A percentile compares a stretch with the other conserved stretches of the same genome.
phyloP scores from a whole-genome alignment of 2,888 invertebrate genomes.

The Dynastes maya region DNA sequence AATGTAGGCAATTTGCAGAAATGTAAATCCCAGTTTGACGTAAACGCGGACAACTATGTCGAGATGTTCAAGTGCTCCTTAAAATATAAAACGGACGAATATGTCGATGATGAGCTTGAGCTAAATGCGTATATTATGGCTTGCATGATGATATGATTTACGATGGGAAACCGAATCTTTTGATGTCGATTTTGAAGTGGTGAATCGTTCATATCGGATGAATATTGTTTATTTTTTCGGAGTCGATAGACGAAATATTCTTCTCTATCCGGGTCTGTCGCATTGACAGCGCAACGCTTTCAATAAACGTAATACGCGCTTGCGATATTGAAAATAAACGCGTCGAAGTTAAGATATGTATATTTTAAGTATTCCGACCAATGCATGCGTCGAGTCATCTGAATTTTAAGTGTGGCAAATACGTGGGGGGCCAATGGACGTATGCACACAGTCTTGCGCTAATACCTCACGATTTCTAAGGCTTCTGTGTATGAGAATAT shows the following conservation, averaged over 20 bases:
- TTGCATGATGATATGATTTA: not conserved
- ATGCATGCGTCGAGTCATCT: not conserved
- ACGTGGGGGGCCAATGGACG: too few species aligned
- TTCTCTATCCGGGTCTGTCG: not conserved
- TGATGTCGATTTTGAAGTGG: not conserved
- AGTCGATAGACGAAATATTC: not conserved
- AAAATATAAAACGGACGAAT: slow-evolving; percentile 17
- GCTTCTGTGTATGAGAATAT: not conserved
- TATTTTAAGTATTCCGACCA: not conserved
- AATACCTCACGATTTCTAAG: not conserved
- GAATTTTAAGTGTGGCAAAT: too few species aligned
- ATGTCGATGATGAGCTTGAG: too few species aligned
- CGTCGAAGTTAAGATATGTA: not conserved
- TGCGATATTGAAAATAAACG: slow-evolving; percentile 1
- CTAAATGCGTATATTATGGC: not conserved
- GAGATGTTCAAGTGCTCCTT: slow-evolving; percentile 1
- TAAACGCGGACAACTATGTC: not conserved
- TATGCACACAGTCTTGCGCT: too few species aligned
- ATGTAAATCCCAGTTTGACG: not conserved
- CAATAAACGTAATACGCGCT: not conserved
- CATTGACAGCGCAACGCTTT: not conserved
- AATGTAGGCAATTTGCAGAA: not conserved
- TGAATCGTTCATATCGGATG: not conserved
- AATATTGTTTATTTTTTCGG: slow-evolving; percentile 7
- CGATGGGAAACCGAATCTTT: slow-evolving; percentile 9